A percentile compares a stretch with the other conserved stretches of the same genome.
phyloP scores from a whole-genome alignment of 2,113 vertebrate species.

The Forbesichthys agassizii region DNA sequence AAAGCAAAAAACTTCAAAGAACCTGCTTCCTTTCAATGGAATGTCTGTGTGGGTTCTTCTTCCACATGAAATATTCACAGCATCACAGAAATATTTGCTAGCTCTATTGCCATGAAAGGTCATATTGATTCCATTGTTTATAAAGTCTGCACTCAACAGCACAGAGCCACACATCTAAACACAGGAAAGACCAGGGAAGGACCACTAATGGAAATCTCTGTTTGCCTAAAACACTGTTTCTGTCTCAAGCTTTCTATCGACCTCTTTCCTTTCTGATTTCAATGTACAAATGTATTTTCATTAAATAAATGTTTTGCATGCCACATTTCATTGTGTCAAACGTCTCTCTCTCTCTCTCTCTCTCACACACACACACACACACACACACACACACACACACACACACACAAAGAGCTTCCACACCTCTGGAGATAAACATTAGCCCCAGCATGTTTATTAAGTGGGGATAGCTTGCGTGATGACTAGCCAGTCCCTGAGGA shows the following conservation, averaged over 20 bases:
- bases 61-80: too few species aligned
- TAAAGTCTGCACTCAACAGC: conserved; percentile 7
- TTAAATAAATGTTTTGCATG: not conserved
- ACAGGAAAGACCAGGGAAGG: conserved; percentile 28
- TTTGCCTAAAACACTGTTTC: not conserved
- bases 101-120: conserved; percentile 39
- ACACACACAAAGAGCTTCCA: conserved; percentile 23
- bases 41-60: too few species aligned
- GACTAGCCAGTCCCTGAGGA: not conserved
- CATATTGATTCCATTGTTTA: conserved; percentile 24
- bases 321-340: not conserved
- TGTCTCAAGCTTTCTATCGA: not conserved
- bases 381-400: conserved; percentile 1
- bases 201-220: not conserved
- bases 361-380: too few species aligned
- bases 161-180: conserved; percentile 34
- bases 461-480: conserved; percentile 16
- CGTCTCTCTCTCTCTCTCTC: not conserved
- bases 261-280: not conserved
- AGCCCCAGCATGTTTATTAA: conserved; percentile 37
- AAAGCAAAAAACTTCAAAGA: too few species aligned
- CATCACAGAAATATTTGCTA: too few species aligned
- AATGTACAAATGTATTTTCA: not conserved
- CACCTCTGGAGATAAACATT: conserved; percentile 27
- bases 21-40: too few species aligned